These are phyloP conservation scores for Cyclophora albipunctata DNA, from an alignment of 2,888 invertebrate species.

Conservation along the genomic window DNA sequence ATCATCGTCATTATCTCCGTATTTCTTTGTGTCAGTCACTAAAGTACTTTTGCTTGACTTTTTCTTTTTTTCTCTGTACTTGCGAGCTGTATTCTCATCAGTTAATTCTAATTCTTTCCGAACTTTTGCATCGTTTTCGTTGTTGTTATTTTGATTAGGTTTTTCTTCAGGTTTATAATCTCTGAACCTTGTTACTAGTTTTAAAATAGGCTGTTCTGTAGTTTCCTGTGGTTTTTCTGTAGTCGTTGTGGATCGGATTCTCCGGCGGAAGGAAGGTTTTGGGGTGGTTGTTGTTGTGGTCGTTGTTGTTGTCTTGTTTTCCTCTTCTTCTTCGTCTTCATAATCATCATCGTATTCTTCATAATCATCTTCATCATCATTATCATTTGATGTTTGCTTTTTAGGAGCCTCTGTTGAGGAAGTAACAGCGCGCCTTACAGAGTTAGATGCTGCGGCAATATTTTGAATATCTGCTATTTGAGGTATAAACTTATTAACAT, in stretches of 20 bases:
- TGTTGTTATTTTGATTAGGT: neutral
- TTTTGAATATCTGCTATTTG: constrained; percentile 30
- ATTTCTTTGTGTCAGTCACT: constrained; percentile 61
- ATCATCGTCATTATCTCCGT: constrained; percentile 48
- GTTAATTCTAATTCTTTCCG: constrained; percentile 3
- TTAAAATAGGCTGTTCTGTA: constrained; percentile 35
- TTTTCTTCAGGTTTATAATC: constrained; percentile 26
- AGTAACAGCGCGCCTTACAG: constrained; percentile 30
- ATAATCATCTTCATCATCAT: constrained; percentile 35
- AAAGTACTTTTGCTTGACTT: constrained; percentile 57
- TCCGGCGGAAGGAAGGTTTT: constrained; percentile 36
- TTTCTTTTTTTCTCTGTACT: constrained; percentile 59
- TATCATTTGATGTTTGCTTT: constrained; percentile 11
- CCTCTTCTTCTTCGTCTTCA: constrained; percentile 25
- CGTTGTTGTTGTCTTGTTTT: constrained; percentile 19
- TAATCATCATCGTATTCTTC: constrained; percentile 38
- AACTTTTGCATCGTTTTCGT: constrained; percentile 9
- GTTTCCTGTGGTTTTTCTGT: constrained; percentile 26
- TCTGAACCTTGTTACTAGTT: constrained; percentile 49
- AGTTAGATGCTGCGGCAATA: constrained; percentile 35
- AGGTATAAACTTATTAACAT: constrained; percentile 35
- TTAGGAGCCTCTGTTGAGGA: constrained; percentile 20
- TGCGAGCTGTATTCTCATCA: constrained; percentile 26
- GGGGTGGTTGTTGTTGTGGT: constrained; percentile 37
- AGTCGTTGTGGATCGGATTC: constrained; percentile 28